These are phyloP conservation scores for Yasuhikotakia modesta DNA, from an alignment of 2,797 vertebrate species.

Conservation along the genomic window DNA sequence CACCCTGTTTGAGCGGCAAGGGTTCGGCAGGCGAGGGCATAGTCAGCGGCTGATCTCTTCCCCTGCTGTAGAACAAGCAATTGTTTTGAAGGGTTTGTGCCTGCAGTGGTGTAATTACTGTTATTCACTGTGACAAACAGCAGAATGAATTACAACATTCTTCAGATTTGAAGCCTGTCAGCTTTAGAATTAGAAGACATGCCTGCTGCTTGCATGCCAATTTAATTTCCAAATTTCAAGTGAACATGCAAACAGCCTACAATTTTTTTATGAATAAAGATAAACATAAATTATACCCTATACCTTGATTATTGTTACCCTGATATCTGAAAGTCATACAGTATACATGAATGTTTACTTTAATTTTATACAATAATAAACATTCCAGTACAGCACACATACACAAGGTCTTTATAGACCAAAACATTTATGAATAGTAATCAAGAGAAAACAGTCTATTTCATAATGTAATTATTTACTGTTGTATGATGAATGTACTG, in stretches of 20 bases:
- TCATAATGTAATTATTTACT: constrained; percentile 36
- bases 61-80: too few relatives aligned
- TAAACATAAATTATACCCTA: background rate
- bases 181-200: constrained; percentile 43
- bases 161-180: constrained; percentile 32
- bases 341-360: background rate
- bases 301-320: background rate
- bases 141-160: constrained; percentile 2
- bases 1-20: too few relatives aligned
- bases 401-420: background rate
- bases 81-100: constrained; percentile 15
- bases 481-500: constrained; percentile 34
- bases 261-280: constrained; percentile 11
- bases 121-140: constrained; percentile 18
- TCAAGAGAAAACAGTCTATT: constrained; percentile 7
- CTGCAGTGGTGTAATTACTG: constrained; percentile 39
- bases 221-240: constrained; percentile 16
- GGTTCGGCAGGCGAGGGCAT: too few relatives aligned
- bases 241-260: constrained; percentile 5
- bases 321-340: background rate
- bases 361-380: too few relatives aligned
- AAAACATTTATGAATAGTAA: background rate
- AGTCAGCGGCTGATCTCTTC: too few relatives aligned
- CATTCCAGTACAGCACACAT: background rate
- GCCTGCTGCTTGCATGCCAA: constrained; percentile 17